Percentiles rank a stretch among this genome's conserved stretches.
These are phyloP conservation scores for Drosophila neotestacea DNA, from an alignment of 2,888 invertebrate genomes.

Conservation along the genomic window DNA sequence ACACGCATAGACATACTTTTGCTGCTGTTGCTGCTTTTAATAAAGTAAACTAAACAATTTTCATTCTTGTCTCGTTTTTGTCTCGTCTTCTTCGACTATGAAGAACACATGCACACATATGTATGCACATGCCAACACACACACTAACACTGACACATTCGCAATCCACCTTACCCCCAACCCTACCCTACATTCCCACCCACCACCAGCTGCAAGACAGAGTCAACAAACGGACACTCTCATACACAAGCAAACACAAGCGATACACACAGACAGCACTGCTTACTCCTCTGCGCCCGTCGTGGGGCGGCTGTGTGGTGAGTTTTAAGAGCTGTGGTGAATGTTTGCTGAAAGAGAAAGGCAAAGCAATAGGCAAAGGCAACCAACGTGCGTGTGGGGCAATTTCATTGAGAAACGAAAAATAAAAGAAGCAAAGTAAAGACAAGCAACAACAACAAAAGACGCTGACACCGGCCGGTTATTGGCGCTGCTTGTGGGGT, in stretches of 20 bases:
- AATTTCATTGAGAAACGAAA: slow-evolving; percentile 73
- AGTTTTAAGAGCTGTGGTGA: slow-evolving; percentile 59
- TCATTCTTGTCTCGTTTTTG: slow-evolving; percentile 81
- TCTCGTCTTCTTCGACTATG: slow-evolving; percentile 71
- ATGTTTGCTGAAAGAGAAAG: slow-evolving; percentile 76
- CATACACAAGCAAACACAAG: slow-evolving; percentile 52
- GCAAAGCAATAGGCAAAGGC: slow-evolving; percentile 50
- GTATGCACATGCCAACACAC: slow-evolving; percentile 33
- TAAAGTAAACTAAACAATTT: slow-evolving; percentile 81
- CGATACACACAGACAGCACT: slow-evolving; percentile 33
- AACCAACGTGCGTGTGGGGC: slow-evolving; percentile 58
- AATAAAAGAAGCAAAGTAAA: slow-evolving; percentile 32
- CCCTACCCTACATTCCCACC: slow-evolving; percentile 32
- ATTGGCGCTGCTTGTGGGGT: slow-evolving; percentile 28
- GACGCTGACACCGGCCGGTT: slow-evolving; percentile 77
- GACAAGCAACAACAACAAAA: slow-evolving; percentile 47
- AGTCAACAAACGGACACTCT: slow-evolving; percentile 78
- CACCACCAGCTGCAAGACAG: slow-evolving; percentile 57
- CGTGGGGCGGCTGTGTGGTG: slow-evolving; percentile 58
- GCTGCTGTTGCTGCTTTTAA: slow-evolving; percentile 69
- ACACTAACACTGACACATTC: slow-evolving; percentile 30
- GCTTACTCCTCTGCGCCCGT: slow-evolving; percentile 50
- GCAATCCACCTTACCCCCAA: slow-evolving; percentile 41
- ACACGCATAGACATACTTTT: slow-evolving; percentile 44
- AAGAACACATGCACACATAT: slow-evolving; percentile 25